These are phyloP conservation scores for Protomyctophum bolini DNA, from an alignment of 2,113 vertebrate species.

Conservation along the genomic window DNA sequence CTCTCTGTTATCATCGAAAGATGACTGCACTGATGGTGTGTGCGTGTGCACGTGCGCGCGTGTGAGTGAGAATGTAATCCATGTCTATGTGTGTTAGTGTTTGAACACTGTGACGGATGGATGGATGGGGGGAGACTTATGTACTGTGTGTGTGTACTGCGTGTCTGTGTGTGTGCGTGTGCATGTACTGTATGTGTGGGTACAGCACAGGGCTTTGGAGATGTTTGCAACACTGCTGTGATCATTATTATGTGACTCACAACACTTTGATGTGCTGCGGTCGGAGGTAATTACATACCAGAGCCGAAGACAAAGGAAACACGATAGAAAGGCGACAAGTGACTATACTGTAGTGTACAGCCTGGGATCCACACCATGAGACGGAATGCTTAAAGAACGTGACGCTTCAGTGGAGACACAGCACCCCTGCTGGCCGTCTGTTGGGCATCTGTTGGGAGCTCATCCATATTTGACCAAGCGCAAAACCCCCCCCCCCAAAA, in stretches of 20 bases:
- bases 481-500: slow-evolving; percentile 47
- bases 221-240: slow-evolving; percentile 20
- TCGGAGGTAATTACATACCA: slow-evolving; percentile 16
- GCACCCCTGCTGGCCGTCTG: slow-evolving; percentile 60
- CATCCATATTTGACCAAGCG: slow-evolving; percentile 65
- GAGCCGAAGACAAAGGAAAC: slow-evolving; percentile 5
- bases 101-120: too few relatives aligned
- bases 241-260: slow-evolving; percentile 10
- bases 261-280: slow-evolving; percentile 4
- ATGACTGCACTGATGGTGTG: slow-evolving; percentile 20
- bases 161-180: slow-evolving; percentile 7
- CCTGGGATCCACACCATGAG: neutral
- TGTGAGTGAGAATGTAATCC: slow-evolving; percentile 19
- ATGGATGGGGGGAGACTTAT: too few relatives aligned
- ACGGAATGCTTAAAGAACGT: neutral
- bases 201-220: slow-evolving; percentile 3
- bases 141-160: slow-evolving; percentile 18
- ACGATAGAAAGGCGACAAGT: neutral
- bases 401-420: slow-evolving; percentile 21
- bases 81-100: slow-evolving; percentile 2
- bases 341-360: neutral
- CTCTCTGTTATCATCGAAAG: slow-evolving; percentile 29
- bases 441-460: slow-evolving; percentile 52
- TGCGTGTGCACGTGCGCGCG: slow-evolving; percentile 4
- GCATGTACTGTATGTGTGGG: slow-evolving; percentile 7